Conservation (phyloP, 2,113 vertebrate species). For the Bujurquina vittata region DNA sequence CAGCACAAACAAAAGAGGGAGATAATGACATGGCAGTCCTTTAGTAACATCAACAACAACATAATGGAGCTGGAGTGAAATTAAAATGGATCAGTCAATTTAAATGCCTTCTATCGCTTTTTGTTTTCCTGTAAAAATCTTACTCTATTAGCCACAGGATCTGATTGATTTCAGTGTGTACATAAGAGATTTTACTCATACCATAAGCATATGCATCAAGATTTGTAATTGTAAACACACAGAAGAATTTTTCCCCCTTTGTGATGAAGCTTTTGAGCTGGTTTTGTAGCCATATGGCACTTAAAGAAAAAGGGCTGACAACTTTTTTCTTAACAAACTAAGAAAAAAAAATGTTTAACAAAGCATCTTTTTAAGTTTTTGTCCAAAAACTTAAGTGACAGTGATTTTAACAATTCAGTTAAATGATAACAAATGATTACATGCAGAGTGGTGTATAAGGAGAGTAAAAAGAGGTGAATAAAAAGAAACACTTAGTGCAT, state of each 20-base stretch:
- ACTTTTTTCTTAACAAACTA: background rate
- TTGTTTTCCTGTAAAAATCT: conserved; percentile 8
- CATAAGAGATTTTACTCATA: background rate
- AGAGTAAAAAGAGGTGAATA: too few relatives aligned
- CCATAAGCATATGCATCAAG: background rate
- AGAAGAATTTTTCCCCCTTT: background rate
- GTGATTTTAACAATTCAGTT: too few relatives aligned
- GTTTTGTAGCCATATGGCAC: background rate
- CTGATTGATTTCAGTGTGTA: background rate
- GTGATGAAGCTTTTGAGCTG: background rate
- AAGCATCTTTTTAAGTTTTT: background rate
- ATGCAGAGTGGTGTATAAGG: background rate
- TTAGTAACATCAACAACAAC: conserved; percentile 52
- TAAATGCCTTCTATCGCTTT: conserved; percentile 11
- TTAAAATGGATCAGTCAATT: conserved; percentile 62
- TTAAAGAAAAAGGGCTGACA: background rate
- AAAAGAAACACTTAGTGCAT: too few relatives aligned
- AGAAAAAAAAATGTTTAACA: background rate
- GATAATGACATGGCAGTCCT: conserved; percentile 58
- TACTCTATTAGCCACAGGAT: background rate
- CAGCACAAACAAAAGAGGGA: conserved; percentile 61
- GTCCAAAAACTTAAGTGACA: background rate
- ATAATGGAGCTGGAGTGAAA: conserved; percentile 60
- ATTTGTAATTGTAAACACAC: background rate
- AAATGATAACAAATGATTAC: background rate